phyloP scores from a whole-genome alignment of 2,113 vertebrate species.

The Bufo bufo region DNA sequence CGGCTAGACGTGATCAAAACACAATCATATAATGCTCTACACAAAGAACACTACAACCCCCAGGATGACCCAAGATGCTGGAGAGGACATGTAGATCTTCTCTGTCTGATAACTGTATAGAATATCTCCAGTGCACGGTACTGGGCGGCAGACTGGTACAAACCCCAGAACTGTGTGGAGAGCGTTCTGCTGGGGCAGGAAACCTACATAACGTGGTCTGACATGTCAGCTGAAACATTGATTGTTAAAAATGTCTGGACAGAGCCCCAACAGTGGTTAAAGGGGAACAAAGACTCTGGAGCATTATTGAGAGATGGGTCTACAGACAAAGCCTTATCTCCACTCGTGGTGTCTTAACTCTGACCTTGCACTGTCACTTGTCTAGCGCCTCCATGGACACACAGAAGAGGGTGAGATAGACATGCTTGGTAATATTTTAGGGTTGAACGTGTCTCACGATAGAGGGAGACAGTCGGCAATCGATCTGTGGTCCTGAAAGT shows the following conservation, averaged over 20 bases:
- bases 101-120: neutral
- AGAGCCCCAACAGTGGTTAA: neutral
- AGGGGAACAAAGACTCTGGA: neutral
- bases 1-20: neutral
- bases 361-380: neutral
- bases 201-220: neutral
- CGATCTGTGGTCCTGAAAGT: neutral
- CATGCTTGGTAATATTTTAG: neutral
- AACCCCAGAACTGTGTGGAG: neutral
- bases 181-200: neutral
- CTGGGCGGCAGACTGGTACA: neutral
- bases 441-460: neutral
- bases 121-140: neutral
- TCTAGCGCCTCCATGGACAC: neutral
- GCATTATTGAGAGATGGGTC: neutral
- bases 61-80: too few species aligned
- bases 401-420: neutral
- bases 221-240: neutral
- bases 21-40: neutral
- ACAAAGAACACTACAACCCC: neutral
- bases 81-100: too few species aligned
- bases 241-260: too few species aligned
- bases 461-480: too few species aligned
- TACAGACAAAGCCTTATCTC: conserved; percentile 7
- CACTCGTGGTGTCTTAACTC: neutral